Evolutionary conservation across 2,888 invertebrate species (phyloP).

Genomic region (Didymodactylos carnosus): DNA sequence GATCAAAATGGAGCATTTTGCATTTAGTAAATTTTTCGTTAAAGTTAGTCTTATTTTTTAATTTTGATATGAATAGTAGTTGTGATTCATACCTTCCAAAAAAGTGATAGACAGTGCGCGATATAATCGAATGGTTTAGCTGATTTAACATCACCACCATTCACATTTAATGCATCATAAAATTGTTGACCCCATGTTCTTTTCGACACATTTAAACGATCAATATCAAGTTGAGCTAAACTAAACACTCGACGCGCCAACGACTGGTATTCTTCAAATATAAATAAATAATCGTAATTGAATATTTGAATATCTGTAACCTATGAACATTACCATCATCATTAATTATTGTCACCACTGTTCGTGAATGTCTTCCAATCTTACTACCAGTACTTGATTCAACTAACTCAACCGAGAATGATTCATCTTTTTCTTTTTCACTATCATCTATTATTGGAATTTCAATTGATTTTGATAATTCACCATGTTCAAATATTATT

Average conservation of each 20-base stretch:
- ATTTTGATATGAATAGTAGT: too few relatives aligned
- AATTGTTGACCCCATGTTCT: conserved; percentile 40
- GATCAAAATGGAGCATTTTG: too few relatives aligned
- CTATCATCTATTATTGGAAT: conserved; percentile 24
- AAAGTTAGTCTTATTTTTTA: too few relatives aligned
- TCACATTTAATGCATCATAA: conserved; percentile 41
- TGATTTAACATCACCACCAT: conserved; percentile 42
- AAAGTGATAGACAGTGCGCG: conserved; percentile 42
- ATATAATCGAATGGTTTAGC: conserved; percentile 41
- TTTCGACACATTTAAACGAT: conserved; percentile 38
- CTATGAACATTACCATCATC: conserved; percentile 35
- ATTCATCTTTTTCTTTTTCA: conserved; percentile 43
- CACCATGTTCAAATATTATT: conserved; percentile 25
- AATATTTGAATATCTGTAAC: not conserved
- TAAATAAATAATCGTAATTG: not conserved
- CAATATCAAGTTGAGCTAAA: conserved; percentile 40
- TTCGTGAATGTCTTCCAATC: conserved; percentile 21
- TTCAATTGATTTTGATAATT: conserved; percentile 24
- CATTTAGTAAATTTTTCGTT: too few relatives aligned
- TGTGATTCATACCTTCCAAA: conserved; percentile 42
- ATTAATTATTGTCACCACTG: conserved; percentile 40
- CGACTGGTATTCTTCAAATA: conserved; percentile 38
- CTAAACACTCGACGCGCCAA: conserved; percentile 39
- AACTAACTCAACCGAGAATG: conserved; percentile 40
- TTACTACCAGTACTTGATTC: conserved; percentile 17